Evolutionary conservation across 1,140 invertebrate species (phyloP), one percentile per base, ranked within the genome.

Genomic region (Rhizoglyphus robini): DNA sequence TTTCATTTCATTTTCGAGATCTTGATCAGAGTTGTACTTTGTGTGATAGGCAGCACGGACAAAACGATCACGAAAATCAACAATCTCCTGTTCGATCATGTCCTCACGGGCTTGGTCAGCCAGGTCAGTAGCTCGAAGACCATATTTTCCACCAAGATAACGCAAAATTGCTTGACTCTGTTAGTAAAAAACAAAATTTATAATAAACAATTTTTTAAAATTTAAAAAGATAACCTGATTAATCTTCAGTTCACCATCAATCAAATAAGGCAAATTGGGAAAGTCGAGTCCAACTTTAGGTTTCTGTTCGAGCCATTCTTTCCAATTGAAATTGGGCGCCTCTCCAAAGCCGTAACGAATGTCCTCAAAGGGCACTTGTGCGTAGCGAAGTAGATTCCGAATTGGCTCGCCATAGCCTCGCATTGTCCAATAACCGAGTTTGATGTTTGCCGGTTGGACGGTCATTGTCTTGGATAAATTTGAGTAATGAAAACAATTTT

Each of bases 381-480:
- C 82, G 74, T 88, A 87, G 47, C 79, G 81, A 0, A 90, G 73
- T 1, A 91, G 71, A 61, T 84, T 83, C 46, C 88, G 80, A 58
- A 86, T 84, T 5, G 85, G 79, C 72, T 90, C 87, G 1, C 75
- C 86, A 13, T 86, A 74, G 54, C 83, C 87, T 25, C 65, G 11
- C 5, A 63, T 61, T 11, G 62, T 31, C 54, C 57, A 66, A 47
- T 66, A 66, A 23, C 65, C 65, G 15, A 86, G 73, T 1, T n/a
- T n/a, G n/a, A n/a, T n/a, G n/a, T n/a, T n/a, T n/a, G n/a, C n/a
- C n/a, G n/a, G n/a, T n/a, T n/a, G n/a, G n/a, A n/a, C n/a, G n/a
- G n/a, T n/a, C n/a, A n/a, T n/a, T n/a, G n/a, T n/a, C n/a, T n/a
- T n/a, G n/a, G n/a, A n/a, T n/a, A n/a, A n/a, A n/a, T n/a, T n/a